These are phyloP conservation scores for Eudyptes chrysolophus DNA, from an alignment of 2,113 vertebrate genomes.

Conservation along the genomic window DNA sequence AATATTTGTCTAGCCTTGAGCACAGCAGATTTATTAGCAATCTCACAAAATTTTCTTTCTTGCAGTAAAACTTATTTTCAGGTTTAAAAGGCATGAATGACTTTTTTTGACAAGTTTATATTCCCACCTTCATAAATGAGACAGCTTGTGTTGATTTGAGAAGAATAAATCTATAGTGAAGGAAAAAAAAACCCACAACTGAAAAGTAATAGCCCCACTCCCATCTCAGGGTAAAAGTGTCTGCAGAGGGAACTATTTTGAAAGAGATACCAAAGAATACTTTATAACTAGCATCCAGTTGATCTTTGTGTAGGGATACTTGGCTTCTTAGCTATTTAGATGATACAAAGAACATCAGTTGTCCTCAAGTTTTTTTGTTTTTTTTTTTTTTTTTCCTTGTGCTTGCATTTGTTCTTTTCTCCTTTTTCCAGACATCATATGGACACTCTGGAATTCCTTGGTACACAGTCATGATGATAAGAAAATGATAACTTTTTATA, in stretches of 20 bases:
- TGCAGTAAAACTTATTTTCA: background rate
- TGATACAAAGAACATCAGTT: background rate
- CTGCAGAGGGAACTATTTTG: background rate
- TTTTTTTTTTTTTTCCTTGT: background rate
- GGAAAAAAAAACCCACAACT: rapidly evolving
- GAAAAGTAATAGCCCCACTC: background rate
- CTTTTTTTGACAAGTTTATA: background rate
- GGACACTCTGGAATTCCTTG: background rate
- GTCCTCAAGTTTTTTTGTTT: background rate
- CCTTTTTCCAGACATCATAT: background rate
- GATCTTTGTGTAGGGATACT: background rate
- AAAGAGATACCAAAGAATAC: background rate
- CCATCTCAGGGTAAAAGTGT: background rate
- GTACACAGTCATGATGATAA: background rate
- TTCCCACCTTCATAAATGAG: background rate
- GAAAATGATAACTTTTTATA: background rate
- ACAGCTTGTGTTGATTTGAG: background rate
- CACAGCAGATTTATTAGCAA: background rate
- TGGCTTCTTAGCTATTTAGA: background rate
- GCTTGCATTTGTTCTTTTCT: background rate
- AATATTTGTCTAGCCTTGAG: background rate
- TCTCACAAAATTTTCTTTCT: background rate
- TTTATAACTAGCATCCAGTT: background rate
- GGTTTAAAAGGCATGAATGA: background rate
- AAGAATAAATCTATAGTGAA: background rate